Percentiles rank a stretch among this genome's conserved stretches.
Conservation (phyloP, 2,113 vertebrate species). For the Rousettus leschenaultii region DNA sequence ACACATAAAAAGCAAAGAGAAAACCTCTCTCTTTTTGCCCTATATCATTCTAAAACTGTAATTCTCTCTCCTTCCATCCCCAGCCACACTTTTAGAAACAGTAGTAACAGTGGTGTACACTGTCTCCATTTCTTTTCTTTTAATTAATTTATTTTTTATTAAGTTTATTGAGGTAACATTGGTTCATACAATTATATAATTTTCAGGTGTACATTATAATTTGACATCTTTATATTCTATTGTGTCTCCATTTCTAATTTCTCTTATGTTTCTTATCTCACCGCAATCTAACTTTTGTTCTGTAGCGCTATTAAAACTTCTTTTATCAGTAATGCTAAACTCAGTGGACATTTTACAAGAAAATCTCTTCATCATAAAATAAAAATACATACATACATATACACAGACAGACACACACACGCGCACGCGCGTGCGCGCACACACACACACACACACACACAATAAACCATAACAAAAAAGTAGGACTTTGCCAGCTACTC, state of each 20-base stretch:
- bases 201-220: too few species aligned
- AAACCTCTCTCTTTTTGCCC: background rate
- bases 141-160: too few species aligned
- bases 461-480: background rate
- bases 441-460: too few species aligned
- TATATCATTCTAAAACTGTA: background rate
- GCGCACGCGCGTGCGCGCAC: too few species aligned
- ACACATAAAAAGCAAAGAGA: background rate
- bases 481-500: background rate
- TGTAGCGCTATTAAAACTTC: background rate
- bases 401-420: too few species aligned
- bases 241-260: background rate
- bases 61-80: background rate
- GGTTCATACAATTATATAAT: too few species aligned
- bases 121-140: background rate
- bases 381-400: background rate
- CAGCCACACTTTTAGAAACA: background rate
- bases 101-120: background rate
- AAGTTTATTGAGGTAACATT: too few species aligned
- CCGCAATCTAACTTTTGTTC: background rate
- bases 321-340: background rate
- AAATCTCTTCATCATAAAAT: background rate
- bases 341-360: background rate
- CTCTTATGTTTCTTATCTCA: background rate
- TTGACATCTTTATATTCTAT: too few species aligned